Evolutionary conservation across 2,797 vertebrate species (phyloP), one percentile per base, ranked within the genome.

Genomic region (Eremophila alpestris): DNA sequence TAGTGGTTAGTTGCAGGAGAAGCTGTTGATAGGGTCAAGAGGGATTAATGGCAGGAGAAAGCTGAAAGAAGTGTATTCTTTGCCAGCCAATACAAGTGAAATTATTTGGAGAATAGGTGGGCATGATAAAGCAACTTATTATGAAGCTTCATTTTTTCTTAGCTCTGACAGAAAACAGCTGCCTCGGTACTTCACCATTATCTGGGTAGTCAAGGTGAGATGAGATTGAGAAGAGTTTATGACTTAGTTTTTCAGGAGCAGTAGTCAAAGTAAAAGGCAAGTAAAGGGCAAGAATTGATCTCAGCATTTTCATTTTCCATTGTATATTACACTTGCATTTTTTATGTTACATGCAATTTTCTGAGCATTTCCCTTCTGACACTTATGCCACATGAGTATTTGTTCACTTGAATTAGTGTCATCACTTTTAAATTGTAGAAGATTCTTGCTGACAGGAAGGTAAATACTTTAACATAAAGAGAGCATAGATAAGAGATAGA

Each of bases 301-400:
- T 95, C 70, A 90, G 69, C 59, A 62, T 92, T 96, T 95, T 91
- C 22, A 91, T 94, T 94, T 94, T 93, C 79, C 82, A 27, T 64
- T 83, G 52, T 87, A 76, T 85, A 91, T 94, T 87, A n/a, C 51
- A 91, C 95, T 95, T 95, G 54, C 40, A 81, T 95, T 94, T 95
- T 87, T 79, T 85, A 95, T 55, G 64, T 94, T 83, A 48, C 79
- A 68, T 83, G 36, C 54, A 93, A 55, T 91, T 95, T 94, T 93
- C 80, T 69, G 38, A 83, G 76, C 36, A 0, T 91, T 94, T 96
- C 51, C 40, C 41, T 87, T 89, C 74, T 91, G 76, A 70, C 20
- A 87, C 89, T 93, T 90, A 67, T 89, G 55, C 51, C 51, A 29
- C 73, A 65, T 51, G 40, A 79, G 40, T 77, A 80, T 93, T 93